phyloP scores from a whole-genome alignment of 1,140 invertebrate genomes.

The Drosophila virilis region DNA sequence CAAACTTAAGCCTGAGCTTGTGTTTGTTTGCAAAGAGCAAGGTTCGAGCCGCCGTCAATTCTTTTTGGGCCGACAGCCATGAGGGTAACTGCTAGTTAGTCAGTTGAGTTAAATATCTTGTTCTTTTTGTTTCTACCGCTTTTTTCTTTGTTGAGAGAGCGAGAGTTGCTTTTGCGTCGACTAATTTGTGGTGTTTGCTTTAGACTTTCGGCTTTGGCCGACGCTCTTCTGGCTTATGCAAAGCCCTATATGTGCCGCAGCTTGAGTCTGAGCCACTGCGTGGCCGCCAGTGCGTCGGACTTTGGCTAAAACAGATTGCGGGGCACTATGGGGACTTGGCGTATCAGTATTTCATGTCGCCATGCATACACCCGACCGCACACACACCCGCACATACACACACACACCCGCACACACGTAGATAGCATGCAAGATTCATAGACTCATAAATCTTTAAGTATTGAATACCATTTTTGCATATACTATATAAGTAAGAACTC shows the following conservation, averaged over 20 bases:
- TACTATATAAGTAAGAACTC: slow-evolving; percentile 67
- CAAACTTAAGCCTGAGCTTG: too few relatives aligned
- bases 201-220: slow-evolving; percentile 59
- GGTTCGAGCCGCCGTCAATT: not conserved
- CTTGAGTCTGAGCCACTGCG: slow-evolving; percentile 21
- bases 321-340: slow-evolving; percentile 10
- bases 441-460: slow-evolving; percentile 82
- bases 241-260: slow-evolving; percentile 58
- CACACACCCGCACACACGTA: slow-evolving; percentile 29
- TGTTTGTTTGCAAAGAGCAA: too few relatives aligned
- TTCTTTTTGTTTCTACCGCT: not conserved
- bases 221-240: slow-evolving; percentile 61
- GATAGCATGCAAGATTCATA: slow-evolving; percentile 76
- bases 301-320: slow-evolving; percentile 21
- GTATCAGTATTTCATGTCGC: slow-evolving; percentile 70
- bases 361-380: slow-evolving; percentile 34
- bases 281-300: slow-evolving; percentile 40
- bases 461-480: slow-evolving; percentile 82
- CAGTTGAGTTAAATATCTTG: not conserved
- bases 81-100: slow-evolving; percentile 3
- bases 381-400: slow-evolving; percentile 9
- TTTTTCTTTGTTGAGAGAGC: not conserved
- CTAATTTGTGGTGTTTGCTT: slow-evolving; percentile 81
- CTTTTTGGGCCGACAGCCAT: too few relatives aligned
- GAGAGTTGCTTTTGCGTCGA: slow-evolving; percentile 48